phyloP scores from a whole-genome alignment of 1,140 invertebrate species.

The Drosophila saltans region DNA sequence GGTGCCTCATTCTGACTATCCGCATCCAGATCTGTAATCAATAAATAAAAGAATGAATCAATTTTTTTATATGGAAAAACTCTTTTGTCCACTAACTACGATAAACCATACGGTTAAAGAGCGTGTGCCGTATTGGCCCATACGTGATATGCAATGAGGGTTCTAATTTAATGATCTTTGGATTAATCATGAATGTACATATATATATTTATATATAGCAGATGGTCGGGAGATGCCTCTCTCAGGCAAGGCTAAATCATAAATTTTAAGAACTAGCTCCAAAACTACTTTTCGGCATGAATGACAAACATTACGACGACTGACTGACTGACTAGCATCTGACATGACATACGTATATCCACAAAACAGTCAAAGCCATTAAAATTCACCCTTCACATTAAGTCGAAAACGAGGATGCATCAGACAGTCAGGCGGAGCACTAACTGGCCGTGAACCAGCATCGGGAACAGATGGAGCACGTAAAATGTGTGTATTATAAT shows the following conservation, averaged over 20 bases:
- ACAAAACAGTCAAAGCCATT: slow-evolving; percentile 10
- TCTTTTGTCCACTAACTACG: neutral
- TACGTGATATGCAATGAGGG: slow-evolving; percentile 12
- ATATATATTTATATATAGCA: neutral
- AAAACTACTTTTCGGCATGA: slow-evolving; percentile 30
- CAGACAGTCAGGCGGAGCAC: slow-evolving; percentile 68
- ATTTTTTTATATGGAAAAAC: neutral
- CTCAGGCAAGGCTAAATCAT: slow-evolving; percentile 18
- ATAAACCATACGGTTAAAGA: neutral
- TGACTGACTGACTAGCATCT: neutral
- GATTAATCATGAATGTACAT: slow-evolving; percentile 12
- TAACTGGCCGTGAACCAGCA: slow-evolving; percentile 52
- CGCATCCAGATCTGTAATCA: slow-evolving; percentile 75
- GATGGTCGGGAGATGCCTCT: neutral
- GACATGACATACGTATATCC: neutral
- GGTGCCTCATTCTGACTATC: slow-evolving; percentile 81
- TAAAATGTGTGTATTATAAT: slow-evolving; percentile 10
- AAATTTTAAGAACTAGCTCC: slow-evolving; percentile 54
- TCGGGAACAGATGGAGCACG: neutral
- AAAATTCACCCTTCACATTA: slow-evolving; percentile 72
- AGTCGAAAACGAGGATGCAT: slow-evolving; percentile 55
- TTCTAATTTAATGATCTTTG: neutral
- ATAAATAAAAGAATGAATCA: neutral
- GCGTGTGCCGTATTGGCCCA: neutral
- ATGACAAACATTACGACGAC: neutral